These are phyloP conservation scores for Tupaia chinensis DNA, from an alignment of 2,113 vertebrate genomes.

Conservation along the genomic window DNA sequence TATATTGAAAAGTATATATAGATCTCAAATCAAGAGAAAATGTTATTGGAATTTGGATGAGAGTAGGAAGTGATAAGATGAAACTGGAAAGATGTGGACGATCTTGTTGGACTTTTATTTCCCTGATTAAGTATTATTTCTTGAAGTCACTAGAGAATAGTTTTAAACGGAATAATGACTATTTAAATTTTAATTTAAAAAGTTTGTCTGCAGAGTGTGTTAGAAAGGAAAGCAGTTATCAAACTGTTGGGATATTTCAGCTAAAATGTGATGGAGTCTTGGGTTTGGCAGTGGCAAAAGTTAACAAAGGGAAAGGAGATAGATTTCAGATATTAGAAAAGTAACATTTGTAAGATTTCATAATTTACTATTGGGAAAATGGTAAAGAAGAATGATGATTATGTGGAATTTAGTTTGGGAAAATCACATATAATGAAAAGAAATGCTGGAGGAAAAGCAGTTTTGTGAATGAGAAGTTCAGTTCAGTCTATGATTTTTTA, in stretches of 20 bases:
- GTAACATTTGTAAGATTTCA: neutral
- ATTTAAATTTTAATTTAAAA: neutral
- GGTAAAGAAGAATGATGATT: neutral
- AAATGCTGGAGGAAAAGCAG: neutral
- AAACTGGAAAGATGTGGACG: neutral
- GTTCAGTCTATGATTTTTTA: neutral
- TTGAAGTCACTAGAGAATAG: neutral
- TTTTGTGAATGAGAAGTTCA: neutral
- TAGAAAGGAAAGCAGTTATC: neutral
- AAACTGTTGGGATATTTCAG: neutral
- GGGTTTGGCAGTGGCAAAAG: neutral
- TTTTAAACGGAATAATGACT: neutral
- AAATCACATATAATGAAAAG: neutral
- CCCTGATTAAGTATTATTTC: neutral
- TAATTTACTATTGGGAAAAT: neutral
- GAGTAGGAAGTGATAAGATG: neutral
- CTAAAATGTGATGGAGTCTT: neutral
- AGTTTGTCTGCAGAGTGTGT: neutral
- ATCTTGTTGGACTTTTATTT: neutral
- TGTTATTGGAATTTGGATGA: neutral
- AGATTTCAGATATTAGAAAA: neutral
- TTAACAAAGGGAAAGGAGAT: neutral
- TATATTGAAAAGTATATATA: neutral
- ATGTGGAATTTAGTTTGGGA: neutral
- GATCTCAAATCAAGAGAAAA: neutral